A percentile compares a stretch with the other conserved stretches of the same genome.
Evolutionary conservation across 2,797 vertebrate genomes (phyloP).

Genomic region (Paramormyrops hopkinsi): DNA sequence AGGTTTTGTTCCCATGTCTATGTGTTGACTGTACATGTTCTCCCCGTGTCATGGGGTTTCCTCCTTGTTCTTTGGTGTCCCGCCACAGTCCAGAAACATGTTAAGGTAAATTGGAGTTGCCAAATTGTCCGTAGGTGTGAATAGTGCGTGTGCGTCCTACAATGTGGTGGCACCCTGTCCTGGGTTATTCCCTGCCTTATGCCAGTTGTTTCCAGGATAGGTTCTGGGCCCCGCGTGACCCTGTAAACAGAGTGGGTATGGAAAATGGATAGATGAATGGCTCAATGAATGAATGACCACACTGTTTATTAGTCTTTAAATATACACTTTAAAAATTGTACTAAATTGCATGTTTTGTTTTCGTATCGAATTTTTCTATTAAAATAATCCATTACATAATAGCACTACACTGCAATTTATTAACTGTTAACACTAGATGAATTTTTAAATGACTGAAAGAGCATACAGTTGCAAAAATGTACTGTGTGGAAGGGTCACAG

Average conservation of each 20-base stretch:
- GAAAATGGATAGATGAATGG: background rate
- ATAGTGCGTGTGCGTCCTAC: background rate
- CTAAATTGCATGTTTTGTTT: background rate
- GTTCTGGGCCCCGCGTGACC: background rate
- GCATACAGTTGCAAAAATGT: background rate
- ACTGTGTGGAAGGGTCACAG: background rate
- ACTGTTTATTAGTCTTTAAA: background rate
- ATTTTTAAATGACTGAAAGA: background rate
- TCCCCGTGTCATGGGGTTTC: background rate
- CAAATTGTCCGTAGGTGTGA: background rate
- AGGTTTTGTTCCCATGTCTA: background rate
- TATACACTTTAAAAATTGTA: background rate
- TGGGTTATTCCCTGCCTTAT: background rate
- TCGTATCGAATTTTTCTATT: background rate
- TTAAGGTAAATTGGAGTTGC: background rate
- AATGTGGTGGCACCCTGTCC: background rate
- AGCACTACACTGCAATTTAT: background rate
- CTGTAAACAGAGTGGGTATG: background rate
- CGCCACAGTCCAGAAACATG: background rate
- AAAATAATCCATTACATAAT: background rate
- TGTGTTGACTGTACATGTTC: background rate
- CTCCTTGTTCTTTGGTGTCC: background rate
- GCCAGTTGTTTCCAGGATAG: background rate
- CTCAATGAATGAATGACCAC: background rate
- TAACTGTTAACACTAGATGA: background rate